Evolutionary conservation across 2,113 vertebrate genomes (phyloP), one percentile per base, ranked within the genome.

Genomic region (Eulacestoma nigropectus): DNA sequence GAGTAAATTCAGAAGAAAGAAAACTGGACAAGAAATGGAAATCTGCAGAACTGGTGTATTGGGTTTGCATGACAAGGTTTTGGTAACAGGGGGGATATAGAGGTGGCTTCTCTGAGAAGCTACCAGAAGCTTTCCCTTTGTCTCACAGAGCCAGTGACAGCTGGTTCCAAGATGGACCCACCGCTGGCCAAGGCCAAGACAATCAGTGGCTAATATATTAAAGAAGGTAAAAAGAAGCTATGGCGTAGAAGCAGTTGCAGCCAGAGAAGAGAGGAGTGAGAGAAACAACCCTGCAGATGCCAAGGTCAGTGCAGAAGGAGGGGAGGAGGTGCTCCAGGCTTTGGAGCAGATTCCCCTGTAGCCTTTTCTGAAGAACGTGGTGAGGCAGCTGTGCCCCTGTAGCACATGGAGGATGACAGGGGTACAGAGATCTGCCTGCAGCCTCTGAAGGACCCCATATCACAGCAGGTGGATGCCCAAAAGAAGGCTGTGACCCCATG

Each of bases 321-420:
- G 12, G 14, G 16, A 47, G 11, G 30, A 69, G 37, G 23, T 19
- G 44, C 20, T 30, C 39, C 53, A 46, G 41, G 20, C 16, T 18
- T 41, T 7, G 25, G 30, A 69, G 21, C 30, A 10, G 44, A 35
- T 62, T 4, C 11, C 13, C 13, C 26, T 62, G 49, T 10, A 69
- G 41, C 1, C n/a, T 27, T 6, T 42, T 41, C 7, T 62, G 47
- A 32, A 76, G 26, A 35, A 41, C 6, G 18, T 11, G 30, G 21
- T 19, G 1, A 83, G 5, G 30, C 26, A 76, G n/a, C 30, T 76
- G 26, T 60, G 23, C 21, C 12, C 11, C n/a, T 62, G 68, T 4
- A 67, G 46, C 0, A 2, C 41, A 0, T 17, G 44, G 33, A n/a
- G 23, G 5, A 1, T 25, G 41, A 23, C 16, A 16, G n/a, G n/a